Evolutionary conservation across 2,888 invertebrate genomes (phyloP), one percentile per base, ranked within the genome.

Genomic region (Cyclophora albipunctata): DNA sequence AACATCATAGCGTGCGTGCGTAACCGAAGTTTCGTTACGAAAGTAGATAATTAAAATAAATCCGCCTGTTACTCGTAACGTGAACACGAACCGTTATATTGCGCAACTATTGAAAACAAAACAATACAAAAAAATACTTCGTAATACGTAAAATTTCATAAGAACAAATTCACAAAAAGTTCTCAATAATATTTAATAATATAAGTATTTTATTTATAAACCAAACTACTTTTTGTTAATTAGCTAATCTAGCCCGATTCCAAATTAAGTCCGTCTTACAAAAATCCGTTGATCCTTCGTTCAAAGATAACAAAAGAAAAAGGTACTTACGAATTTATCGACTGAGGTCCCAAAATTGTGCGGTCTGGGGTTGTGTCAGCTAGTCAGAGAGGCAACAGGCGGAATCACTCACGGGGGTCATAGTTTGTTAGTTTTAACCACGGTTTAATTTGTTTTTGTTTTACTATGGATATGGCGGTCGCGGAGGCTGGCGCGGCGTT

Each of bases 401-500:
- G 63, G 34, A 6, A 34, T 56, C 55, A 50, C 51, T 48, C 40
- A 48, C 49, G 47, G 46, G 37, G 48, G 48, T 49, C 50, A 51
- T 35, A 7, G 67, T 71, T 65, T 68, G 65, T 50, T 54, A 46
- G 47, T 43, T 5, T 43, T 43, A 33, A 44, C 47, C 48, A 52
- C 52, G 47, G 52, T 61, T 61, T 67, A 61, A 63, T 62, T 61
- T 60, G 58, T 64, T 55, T 67, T 62, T 62, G 55, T 59, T 62
- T 65, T 54, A 62, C 57, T 53, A 62, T 57, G 55, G 53, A 55
- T 62, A 63, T 58, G 58, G 59, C 66, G 66, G 70, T 59, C 60
- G 62, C 56, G 67, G 63, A 60, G 67, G 66, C 62, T 62, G 59
- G 69, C 65, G 80, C 81, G 81, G 83, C 86, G 85, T 86, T 80